phyloP scores from a whole-genome alignment of 2,113 vertebrate genomes.

The Saguinus imperator region DNA sequence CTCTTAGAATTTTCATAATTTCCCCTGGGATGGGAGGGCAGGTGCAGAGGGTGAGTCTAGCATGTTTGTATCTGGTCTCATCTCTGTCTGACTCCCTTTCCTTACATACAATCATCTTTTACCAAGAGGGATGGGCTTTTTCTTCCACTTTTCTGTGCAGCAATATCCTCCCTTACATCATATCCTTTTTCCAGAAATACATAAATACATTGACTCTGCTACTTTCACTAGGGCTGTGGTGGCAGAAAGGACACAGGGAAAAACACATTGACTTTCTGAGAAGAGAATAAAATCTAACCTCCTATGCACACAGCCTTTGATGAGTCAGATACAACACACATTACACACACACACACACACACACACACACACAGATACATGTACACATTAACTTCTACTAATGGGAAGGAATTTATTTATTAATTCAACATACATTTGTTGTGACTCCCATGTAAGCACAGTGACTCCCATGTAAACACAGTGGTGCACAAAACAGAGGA shows the following conservation, averaged over 20 bases:
- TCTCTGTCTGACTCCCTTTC: background rate
- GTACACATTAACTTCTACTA: background rate
- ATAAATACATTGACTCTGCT: background rate
- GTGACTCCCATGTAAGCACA: background rate
- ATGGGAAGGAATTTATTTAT: conserved; percentile 3
- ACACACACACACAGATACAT: background rate
- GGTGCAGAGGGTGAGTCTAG: background rate
- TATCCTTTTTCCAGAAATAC: background rate
- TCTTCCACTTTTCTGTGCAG: background rate
- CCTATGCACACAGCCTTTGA: background rate
- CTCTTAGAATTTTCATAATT: background rate
- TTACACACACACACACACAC: background rate
- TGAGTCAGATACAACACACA: background rate
- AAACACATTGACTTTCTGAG: background rate
- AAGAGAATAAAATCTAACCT: conserved; percentile 21
- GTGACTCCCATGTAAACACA: background rate
- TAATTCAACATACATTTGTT: background rate
- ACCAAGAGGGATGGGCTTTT: background rate
- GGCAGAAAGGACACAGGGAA: background rate
- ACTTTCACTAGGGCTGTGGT: background rate
- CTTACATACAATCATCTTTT: background rate
- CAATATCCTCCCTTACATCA: background rate
- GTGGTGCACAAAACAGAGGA: background rate
- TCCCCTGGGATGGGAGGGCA: background rate
- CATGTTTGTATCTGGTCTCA: background rate